These are phyloP conservation scores for Monoplex corrugatus DNA, from an alignment of 2,888 invertebrate genomes.

Conservation along the genomic window DNA sequence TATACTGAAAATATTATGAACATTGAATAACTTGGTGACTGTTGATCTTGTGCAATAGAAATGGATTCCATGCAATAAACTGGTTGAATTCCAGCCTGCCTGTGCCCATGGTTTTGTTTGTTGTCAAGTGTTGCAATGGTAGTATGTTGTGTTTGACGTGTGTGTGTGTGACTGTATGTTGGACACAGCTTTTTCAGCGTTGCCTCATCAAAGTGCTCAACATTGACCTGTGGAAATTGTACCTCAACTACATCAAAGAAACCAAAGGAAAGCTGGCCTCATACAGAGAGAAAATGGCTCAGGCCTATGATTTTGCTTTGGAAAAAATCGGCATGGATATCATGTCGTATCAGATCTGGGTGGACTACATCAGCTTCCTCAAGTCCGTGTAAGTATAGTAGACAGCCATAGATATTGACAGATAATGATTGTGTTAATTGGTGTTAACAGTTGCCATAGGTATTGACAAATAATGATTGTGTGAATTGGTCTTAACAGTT, in stretches of 20 bases:
- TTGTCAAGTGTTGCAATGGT: too few relatives aligned
- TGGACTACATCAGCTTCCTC: slow-evolving; percentile 97
- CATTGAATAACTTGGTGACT: too few relatives aligned
- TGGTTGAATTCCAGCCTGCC: too few relatives aligned
- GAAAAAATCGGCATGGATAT: slow-evolving; percentile 99
- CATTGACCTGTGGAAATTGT: slow-evolving; percentile 99
- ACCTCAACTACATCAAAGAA: slow-evolving; percentile 98
- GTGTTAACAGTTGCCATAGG: too few relatives aligned
- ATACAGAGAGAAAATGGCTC: slow-evolving; percentile 98
- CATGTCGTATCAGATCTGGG: slow-evolving; percentile 98
- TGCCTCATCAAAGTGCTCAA: slow-evolving; percentile 99
- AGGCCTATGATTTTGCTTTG: slow-evolving; percentile 99
- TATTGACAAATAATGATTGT: background rate
- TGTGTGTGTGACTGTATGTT: background rate
- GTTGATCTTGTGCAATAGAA: too few relatives aligned
- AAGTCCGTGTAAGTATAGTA: slow-evolving; percentile 88
- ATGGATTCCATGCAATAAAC: too few relatives aligned
- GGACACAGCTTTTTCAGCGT: slow-evolving; percentile 93
- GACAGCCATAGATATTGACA: too few relatives aligned
- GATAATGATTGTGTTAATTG: background rate
- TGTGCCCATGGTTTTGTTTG: too few relatives aligned
- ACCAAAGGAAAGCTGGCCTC: slow-evolving; percentile 84
- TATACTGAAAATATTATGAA: too few relatives aligned
- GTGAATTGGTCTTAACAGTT: too few relatives aligned
- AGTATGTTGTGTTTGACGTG: too few relatives aligned